Evolutionary conservation across 1,140 invertebrate genomes (phyloP).

Genomic region (Conopomorpha cramerella): DNA sequence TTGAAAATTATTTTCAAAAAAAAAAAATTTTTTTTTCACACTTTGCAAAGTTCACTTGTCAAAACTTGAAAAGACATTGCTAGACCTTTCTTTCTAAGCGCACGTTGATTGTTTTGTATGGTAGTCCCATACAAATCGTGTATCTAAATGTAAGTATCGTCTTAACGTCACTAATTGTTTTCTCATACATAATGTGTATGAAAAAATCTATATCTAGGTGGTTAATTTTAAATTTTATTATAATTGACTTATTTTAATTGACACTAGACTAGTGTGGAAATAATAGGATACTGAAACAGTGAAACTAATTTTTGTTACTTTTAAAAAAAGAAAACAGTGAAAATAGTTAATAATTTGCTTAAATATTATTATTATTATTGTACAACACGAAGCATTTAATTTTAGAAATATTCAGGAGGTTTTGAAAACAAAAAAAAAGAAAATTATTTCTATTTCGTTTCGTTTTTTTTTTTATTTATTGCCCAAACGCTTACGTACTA

Average conservation of each 20-base stretch:
- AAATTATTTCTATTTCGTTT: too few relatives aligned
- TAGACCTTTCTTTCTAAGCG: conserved; percentile 41
- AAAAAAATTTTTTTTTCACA: too few relatives aligned
- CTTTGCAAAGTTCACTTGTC: too few relatives aligned
- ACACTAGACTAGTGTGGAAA: conserved; percentile 37
- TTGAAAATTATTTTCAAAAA: too few relatives aligned
- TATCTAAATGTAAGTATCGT: conserved; percentile 42
- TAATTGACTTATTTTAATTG: conserved; percentile 45
- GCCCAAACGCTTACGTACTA: conserved; percentile 27
- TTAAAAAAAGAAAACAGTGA: conserved; percentile 5
- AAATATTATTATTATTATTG: conserved; percentile 40
- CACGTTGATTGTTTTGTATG: conserved; percentile 47
- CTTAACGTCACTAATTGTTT: conserved; percentile 42
- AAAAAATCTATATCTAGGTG: conserved; percentile 51
- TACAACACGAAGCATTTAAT: conserved; percentile 59
- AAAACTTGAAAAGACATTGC: conserved; percentile 43
- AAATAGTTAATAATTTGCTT: conserved; percentile 26
- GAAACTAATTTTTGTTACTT: conserved; percentile 5
- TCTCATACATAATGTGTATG: conserved; percentile 25
- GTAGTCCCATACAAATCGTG: conserved; percentile 17
- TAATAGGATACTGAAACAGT: conserved; percentile 21
- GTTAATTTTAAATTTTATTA: conserved; percentile 43
- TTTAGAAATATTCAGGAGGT: conserved; percentile 59
- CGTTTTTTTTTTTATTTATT: conserved; percentile 46
- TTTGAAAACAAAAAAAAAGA: too few relatives aligned